Evolutionary conservation across 2,113 vertebrate species (phyloP).

Genomic region (Clarias magur): DNA sequence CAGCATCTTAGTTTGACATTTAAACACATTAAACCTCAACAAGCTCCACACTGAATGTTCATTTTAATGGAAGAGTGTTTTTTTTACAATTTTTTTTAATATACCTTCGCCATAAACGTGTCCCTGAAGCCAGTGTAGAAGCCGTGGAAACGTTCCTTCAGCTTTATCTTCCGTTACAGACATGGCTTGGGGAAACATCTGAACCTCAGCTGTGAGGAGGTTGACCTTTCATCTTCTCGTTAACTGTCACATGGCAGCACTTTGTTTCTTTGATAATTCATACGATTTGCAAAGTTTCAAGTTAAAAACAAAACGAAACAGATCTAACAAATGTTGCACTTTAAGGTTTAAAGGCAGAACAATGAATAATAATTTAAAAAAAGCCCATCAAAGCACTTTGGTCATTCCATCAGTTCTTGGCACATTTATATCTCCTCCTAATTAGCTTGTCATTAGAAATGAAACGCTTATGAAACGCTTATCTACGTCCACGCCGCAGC

Average conservation of each 20-base stretch:
- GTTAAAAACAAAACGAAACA: neutral
- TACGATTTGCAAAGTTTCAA: neutral
- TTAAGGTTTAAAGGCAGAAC: slow-evolving; percentile 8
- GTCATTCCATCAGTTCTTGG: neutral
- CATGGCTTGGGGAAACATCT: neutral
- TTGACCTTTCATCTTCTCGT: slow-evolving; percentile 12
- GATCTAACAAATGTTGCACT: neutral
- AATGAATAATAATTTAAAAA: neutral
- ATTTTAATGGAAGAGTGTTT: neutral
- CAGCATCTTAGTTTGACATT: neutral
- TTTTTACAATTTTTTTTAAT: neutral
- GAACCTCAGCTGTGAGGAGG: neutral
- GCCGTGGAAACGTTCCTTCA: neutral
- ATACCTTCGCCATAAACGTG: neutral
- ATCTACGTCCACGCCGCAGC: neutral
- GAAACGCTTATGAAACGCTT: neutral
- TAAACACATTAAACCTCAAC: neutral
- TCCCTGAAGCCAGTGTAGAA: neutral
- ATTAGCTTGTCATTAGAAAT: neutral
- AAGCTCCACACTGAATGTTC: neutral
- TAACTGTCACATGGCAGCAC: slow-evolving; percentile 7
- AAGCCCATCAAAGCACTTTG: neutral
- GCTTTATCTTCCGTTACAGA: neutral
- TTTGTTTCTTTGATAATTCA: slow-evolving; percentile 8
- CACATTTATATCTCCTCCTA: neutral